A percentile compares a stretch with the other conserved stretches of the same genome.
Evolutionary conservation across 2,797 vertebrate species (phyloP).

Genomic region (Cichlasoma orientale): DNA sequence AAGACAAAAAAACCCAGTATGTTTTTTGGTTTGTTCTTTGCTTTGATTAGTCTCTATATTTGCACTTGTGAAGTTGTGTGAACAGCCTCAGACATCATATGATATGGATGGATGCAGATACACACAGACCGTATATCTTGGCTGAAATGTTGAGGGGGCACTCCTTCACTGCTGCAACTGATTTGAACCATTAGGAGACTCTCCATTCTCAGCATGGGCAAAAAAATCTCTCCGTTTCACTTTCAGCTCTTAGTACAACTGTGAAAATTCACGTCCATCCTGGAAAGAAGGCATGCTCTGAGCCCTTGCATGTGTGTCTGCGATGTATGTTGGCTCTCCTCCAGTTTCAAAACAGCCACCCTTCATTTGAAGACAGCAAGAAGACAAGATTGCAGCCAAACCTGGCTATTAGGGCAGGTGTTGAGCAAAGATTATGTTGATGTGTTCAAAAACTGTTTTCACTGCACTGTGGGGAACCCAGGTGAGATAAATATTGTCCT

Average conservation of each 20-base stretch:
- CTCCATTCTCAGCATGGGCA: conserved; percentile 9
- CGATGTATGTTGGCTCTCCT: background rate
- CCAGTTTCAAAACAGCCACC: background rate
- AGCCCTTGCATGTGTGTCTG: background rate
- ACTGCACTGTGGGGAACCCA: background rate
- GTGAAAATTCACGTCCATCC: background rate
- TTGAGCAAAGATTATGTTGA: too few relatives aligned
- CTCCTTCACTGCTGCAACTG: conserved; percentile 53
- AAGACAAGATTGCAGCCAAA: background rate
- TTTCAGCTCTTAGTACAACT: background rate
- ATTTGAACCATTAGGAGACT: conserved; percentile 31
- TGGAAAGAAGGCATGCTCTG: background rate
- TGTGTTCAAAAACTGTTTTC: background rate
- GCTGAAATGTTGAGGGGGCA: conserved; percentile 59
- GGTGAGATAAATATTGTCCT: background rate
- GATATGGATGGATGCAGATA: conserved; percentile 46
- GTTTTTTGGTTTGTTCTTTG: conserved; percentile 26
- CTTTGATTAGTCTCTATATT: conserved; percentile 48
- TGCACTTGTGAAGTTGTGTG: conserved; percentile 43
- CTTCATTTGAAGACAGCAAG: background rate
- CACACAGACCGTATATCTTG: conserved; percentile 50
- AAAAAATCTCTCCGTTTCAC: conserved; percentile 20
- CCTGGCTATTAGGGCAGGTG: background rate
- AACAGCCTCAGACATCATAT: conserved; percentile 47
- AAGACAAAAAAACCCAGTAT: conserved; percentile 56